Percentiles rank a stretch among this genome's conserved stretches.
Evolutionary conservation across 1,140 invertebrate genomes (phyloP).

Genomic region (Helicoverpa zea): DNA sequence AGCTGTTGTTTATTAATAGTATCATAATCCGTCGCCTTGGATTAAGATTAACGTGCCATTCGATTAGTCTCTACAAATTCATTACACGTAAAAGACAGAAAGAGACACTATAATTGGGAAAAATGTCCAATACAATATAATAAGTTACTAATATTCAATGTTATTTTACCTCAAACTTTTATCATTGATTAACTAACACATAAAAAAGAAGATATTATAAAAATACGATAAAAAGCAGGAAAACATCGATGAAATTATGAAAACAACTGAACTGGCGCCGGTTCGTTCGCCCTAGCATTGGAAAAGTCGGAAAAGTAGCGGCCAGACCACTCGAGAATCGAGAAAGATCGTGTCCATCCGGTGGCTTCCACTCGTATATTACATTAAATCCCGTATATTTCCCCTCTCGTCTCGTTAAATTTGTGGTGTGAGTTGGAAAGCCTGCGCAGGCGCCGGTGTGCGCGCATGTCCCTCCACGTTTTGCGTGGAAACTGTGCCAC

Average conservation of each 20-base stretch:
- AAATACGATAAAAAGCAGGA: background rate
- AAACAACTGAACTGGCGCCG: background rate
- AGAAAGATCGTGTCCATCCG: constrained; percentile 53
- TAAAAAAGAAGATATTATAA: background rate
- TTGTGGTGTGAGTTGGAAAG: constrained; percentile 75
- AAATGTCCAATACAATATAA: too few relatives aligned
- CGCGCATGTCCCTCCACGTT: constrained; percentile 58
- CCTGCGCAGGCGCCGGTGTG: constrained; percentile 58
- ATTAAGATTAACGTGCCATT: too few relatives aligned
- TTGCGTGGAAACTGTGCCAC: constrained; percentile 83
- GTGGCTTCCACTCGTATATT: constrained; percentile 56
- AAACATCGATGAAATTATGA: constrained; percentile 4
- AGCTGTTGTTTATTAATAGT: too few relatives aligned
- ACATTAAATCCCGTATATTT: constrained; percentile 65
- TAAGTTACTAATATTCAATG: too few relatives aligned
- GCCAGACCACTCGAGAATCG: constrained; percentile 31
- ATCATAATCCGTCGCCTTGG: too few relatives aligned
- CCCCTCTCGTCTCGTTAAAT: constrained; percentile 65
- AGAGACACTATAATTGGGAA: too few relatives aligned
- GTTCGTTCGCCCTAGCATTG: constrained; percentile 25
- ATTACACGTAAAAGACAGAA: too few relatives aligned
- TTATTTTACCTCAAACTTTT: too few relatives aligned
- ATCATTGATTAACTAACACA: too few relatives aligned
- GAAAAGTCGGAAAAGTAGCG: constrained; percentile 62
- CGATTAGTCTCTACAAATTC: too few relatives aligned